Conservation (phyloP, 2,888 invertebrate species). For the Meganola albula region DNA sequence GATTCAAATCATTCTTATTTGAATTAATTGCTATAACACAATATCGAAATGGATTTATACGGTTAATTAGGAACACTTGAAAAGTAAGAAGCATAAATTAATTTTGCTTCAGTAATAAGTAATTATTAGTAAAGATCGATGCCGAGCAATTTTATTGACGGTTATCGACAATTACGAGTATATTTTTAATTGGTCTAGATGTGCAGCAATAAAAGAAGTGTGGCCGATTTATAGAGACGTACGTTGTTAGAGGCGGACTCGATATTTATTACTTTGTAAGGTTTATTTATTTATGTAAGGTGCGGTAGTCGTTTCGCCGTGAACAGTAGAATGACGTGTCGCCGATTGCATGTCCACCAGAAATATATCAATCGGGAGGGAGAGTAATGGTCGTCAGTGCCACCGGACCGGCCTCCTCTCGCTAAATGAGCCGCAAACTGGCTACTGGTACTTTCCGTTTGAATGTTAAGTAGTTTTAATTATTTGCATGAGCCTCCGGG, state of each 20-base stretch:
- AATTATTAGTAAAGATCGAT: constrained; percentile 30
- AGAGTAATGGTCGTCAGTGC: constrained; percentile 62
- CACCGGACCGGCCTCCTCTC: constrained; percentile 42
- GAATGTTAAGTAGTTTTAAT: constrained; percentile 76
- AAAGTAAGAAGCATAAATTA: constrained; percentile 17
- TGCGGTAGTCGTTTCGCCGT: constrained; percentile 27
- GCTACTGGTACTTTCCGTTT: constrained; percentile 64
- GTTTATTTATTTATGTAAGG: constrained; percentile 48
- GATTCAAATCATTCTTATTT: no score
- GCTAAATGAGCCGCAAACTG: constrained; percentile 62
- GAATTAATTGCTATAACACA: no score
- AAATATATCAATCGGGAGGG: constrained; percentile 68
- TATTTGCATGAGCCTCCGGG: constrained; percentile 64
- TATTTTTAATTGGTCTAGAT: constrained; percentile 52
- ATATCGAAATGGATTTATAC: constrained; percentile 20
- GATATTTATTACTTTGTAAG: constrained; percentile 54
- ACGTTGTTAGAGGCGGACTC: constrained; percentile 47
- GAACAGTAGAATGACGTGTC: constrained; percentile 60
- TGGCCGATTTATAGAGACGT: constrained; percentile 59
- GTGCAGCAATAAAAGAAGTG: constrained; percentile 54
- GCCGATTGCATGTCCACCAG: constrained; percentile 69
- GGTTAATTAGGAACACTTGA: constrained; percentile 18
- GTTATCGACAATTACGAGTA: constrained; percentile 60
- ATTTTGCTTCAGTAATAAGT: constrained; percentile 17
- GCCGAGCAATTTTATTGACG: constrained; percentile 33